Percentiles rank a stretch among this genome's conserved stretches.
Evolutionary conservation across 1,140 invertebrate genomes (phyloP).

Genomic region (Panagrolaimus sp.): DNA sequence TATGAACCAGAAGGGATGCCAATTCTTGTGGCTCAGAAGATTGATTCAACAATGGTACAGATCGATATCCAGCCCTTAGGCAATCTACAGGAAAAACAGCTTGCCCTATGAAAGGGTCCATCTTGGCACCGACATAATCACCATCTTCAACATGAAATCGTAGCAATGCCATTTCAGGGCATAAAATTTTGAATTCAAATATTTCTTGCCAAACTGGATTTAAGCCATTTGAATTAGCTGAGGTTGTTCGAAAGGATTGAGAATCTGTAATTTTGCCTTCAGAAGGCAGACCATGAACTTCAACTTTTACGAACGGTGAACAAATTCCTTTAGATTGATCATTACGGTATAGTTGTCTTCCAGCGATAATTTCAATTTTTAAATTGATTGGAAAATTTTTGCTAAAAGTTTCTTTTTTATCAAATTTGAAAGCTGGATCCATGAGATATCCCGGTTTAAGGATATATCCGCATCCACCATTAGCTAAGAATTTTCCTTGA

Average conservation of each 20-base stretch:
- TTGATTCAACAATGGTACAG: constrained; percentile 80
- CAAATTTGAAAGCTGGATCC: constrained; percentile 73
- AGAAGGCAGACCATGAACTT: constrained; percentile 77
- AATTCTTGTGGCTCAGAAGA: constrained; percentile 88
- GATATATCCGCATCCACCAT: constrained; percentile 75
- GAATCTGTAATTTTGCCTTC: too few relatives aligned
- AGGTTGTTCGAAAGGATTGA: constrained; percentile 77
- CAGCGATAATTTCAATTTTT: constrained; percentile 72
- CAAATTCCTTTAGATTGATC: constrained; percentile 75
- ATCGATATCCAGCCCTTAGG: constrained; percentile 71
- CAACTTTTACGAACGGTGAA: constrained; percentile 89
- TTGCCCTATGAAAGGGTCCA: constrained; percentile 90
- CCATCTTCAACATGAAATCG: constrained; percentile 90
- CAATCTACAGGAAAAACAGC: constrained; percentile 78
- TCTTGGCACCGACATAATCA: constrained; percentile 79
- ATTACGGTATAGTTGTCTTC: constrained; percentile 76
- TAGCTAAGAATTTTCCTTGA: constrained; percentile 54
- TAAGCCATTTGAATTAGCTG: constrained; percentile 84
- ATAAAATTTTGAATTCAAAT: constrained; percentile 76
- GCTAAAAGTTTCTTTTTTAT: not conserved
- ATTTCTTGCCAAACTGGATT: constrained; percentile 89
- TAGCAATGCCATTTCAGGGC: constrained; percentile 81
- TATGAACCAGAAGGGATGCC: constrained; percentile 74
- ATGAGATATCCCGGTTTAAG: constrained; percentile 88
- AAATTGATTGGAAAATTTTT: constrained; percentile 39